phyloP scores from a whole-genome alignment of 2,888 invertebrate genomes.

The Drosophila formosana region DNA sequence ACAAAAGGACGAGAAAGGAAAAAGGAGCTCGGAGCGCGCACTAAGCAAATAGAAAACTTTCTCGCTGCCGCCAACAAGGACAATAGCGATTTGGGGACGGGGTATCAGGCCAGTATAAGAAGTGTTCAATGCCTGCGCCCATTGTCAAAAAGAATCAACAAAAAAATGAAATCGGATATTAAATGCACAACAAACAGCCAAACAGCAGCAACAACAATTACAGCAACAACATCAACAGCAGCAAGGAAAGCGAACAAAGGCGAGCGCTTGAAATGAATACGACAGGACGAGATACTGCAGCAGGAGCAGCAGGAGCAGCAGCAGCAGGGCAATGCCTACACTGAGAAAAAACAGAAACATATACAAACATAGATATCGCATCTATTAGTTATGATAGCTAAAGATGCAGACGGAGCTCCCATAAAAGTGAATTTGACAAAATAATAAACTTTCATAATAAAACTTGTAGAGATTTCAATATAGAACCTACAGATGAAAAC shows the following conservation, averaged over 20 bases:
- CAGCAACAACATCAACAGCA: neutral
- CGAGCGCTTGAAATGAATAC: conserved; percentile 56
- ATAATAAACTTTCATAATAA: too few relatives aligned
- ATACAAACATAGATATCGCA: too few relatives aligned
- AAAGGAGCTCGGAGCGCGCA: conserved; percentile 39
- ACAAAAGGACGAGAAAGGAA: conserved; percentile 59
- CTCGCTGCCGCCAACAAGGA: conserved; percentile 45
- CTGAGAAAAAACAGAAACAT: conserved; percentile 23
- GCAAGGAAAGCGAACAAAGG: conserved; percentile 51
- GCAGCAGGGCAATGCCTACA: conserved; percentile 21
- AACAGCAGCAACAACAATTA: conserved; percentile 52
- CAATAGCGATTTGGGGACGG: conserved; percentile 22
- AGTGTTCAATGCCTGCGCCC: conserved; percentile 70
- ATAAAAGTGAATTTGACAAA: too few relatives aligned
- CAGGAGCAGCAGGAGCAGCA: conserved; percentile 13
- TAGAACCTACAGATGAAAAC: too few relatives aligned
- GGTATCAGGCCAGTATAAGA: conserved; percentile 18
- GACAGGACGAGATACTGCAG: conserved; percentile 37
- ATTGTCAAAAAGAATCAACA: conserved; percentile 78
- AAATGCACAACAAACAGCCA: conserved; percentile 73
- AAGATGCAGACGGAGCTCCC: too few relatives aligned
- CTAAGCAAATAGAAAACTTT: conserved; percentile 73
- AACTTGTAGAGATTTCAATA: too few relatives aligned
- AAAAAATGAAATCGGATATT: conserved; percentile 79
- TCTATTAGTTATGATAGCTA: too few relatives aligned